A percentile compares a stretch with the other conserved stretches of the same genome.
These are phyloP conservation scores for Pristionchus entomophagus DNA, from an alignment of 2,888 invertebrate species.

Conservation along the genomic window DNA sequence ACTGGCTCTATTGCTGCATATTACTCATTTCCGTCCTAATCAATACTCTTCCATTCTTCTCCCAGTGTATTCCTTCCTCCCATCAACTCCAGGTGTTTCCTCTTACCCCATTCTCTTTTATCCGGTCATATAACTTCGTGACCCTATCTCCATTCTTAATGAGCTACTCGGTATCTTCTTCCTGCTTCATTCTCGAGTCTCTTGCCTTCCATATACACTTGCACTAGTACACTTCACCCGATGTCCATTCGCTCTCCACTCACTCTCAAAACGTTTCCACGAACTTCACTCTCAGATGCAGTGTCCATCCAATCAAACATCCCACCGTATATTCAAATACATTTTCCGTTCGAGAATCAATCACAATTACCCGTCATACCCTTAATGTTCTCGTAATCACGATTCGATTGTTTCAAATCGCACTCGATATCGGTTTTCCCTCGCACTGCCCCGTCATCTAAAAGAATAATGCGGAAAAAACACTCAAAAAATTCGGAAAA, in stretches of 20 bases:
- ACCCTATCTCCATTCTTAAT: slow-evolving; percentile 22
- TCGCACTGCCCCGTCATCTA: neutral
- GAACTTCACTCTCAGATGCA: slow-evolving; percentile 34
- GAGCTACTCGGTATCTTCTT: slow-evolving; percentile 27
- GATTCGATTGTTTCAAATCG: neutral
- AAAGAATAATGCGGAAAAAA: too few relatives aligned
- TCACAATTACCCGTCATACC: neutral
- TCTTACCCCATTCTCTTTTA: neutral
- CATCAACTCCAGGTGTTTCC: neutral
- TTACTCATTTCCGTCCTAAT: neutral
- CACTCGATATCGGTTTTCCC: neutral
- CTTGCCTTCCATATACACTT: slow-evolving; percentile 33
- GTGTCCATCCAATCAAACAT: slow-evolving; percentile 38
- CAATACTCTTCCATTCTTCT: neutral
- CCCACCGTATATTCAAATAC: slow-evolving; percentile 10
- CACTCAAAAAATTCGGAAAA: neutral
- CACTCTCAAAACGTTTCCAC: neutral
- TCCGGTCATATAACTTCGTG: slow-evolving; percentile 22
- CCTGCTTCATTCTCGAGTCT: slow-evolving; percentile 11
- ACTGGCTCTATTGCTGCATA: neutral
- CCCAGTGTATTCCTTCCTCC: slow-evolving; percentile 2
- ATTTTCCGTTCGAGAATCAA: neutral
- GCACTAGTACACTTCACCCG: slow-evolving; percentile 28
- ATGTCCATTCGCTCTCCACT: neutral
- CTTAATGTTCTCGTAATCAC: neutral